Conservation (phyloP, 1,140 invertebrate genomes). For the Coboldia fuscipes region DNA sequence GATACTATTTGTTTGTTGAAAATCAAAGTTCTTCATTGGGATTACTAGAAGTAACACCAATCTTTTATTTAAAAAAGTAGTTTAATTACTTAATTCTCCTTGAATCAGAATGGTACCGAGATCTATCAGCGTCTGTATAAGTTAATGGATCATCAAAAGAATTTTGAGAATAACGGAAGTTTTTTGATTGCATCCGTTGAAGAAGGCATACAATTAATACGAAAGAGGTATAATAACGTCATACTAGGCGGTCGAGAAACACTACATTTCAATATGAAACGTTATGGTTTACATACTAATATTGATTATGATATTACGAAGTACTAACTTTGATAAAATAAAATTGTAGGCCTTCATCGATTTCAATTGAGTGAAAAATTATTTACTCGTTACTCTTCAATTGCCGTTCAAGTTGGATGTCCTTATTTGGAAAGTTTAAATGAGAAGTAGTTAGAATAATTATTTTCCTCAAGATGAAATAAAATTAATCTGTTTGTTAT, state of each 20-base stretch:
- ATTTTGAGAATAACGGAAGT: slow-evolving; percentile 5
- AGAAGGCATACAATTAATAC: slow-evolving; percentile 34
- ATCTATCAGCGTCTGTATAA: slow-evolving; percentile 38
- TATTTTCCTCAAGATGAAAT: neutral
- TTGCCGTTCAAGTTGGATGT: slow-evolving; percentile 46
- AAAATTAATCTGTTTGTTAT: slow-evolving; percentile 5
- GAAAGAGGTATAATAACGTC: slow-evolving; percentile 28
- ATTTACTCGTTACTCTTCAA: slow-evolving; percentile 46
- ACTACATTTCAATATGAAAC: slow-evolving; percentile 41
- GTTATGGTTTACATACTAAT: slow-evolving; percentile 29
- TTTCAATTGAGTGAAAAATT: slow-evolving; percentile 50
- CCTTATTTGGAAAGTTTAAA: slow-evolving; percentile 45
- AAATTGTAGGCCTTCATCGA: slow-evolving; percentile 30
- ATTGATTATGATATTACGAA: neutral
- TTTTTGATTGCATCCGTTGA: slow-evolving; percentile 39
- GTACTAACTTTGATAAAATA: slow-evolving; percentile 1
- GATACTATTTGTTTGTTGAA: slow-evolving; percentile 39
- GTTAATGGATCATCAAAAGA: slow-evolving; percentile 31
- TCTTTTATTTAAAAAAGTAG: neutral
- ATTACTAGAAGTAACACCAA: slow-evolving; percentile 31
- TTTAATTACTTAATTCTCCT: neutral
- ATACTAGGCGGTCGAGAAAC: slow-evolving; percentile 44
- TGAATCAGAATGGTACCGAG: slow-evolving; percentile 42
- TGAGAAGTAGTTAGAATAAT: slow-evolving; percentile 29
- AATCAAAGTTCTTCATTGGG: slow-evolving; percentile 40